phyloP scores from a whole-genome alignment of 1,140 invertebrate genomes.

The Ceratitis capitata region DNA sequence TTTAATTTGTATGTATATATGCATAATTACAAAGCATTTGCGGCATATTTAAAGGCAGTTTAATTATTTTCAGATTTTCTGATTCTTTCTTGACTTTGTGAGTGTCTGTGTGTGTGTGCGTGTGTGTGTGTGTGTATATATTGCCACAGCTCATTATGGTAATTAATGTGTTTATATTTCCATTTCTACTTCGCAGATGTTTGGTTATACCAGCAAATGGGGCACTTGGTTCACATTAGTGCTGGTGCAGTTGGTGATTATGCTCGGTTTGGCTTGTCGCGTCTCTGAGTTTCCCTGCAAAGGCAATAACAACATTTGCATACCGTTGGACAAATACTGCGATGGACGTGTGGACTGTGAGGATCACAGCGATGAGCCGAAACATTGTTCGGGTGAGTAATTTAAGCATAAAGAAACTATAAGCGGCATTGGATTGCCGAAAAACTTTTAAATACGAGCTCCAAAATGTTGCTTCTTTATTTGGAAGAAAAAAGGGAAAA shows the following conservation, averaged over 20 bases:
- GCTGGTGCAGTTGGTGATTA: constrained; percentile 44
- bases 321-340: constrained; percentile 86
- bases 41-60: neutral
- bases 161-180: constrained; percentile 29
- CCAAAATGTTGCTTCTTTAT: too few species aligned
- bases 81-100: too few species aligned
- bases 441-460: too few species aligned
- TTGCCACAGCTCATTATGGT: neutral
- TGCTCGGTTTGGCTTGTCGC: constrained; percentile 68
- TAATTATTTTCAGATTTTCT: neutral
- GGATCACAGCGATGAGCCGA: constrained; percentile 84
- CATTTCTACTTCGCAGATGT: constrained; percentile 35
- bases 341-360: constrained; percentile 85
- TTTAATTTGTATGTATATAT: too few species aligned
- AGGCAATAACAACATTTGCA: constrained; percentile 77
- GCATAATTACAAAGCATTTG: neutral
- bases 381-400: constrained; percentile 78
- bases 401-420: too few species aligned
- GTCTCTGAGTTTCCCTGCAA: constrained; percentile 86
- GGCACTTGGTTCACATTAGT: constrained; percentile 40
- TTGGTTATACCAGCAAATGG: constrained; percentile 39
- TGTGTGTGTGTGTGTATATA: too few species aligned
- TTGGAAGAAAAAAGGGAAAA: too few species aligned
- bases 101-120: too few species aligned
- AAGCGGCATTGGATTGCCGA: too few species aligned